A percentile compares a stretch with the other conserved stretches of the same genome.
These are phyloP conservation scores for Panagrolaimus sp. DNA, from an alignment of 1,140 invertebrate species.

Conservation along the genomic window DNA sequence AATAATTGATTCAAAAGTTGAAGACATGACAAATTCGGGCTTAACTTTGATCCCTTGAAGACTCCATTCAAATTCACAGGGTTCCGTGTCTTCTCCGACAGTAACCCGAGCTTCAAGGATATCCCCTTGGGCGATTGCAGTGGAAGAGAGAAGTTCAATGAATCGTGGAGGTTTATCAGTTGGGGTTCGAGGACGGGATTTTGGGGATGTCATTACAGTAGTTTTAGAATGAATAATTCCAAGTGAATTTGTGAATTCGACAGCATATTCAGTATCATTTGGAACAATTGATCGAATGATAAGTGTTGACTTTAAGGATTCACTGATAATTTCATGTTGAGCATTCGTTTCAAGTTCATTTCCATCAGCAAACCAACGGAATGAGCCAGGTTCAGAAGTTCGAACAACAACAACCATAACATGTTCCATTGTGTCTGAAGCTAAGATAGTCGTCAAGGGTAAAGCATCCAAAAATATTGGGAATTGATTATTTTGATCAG, in stretches of 20 bases:
- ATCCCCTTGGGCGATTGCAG: slow-evolving; percentile 28
- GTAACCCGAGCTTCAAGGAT: slow-evolving; percentile 17
- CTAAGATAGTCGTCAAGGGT: neutral
- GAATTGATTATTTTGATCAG: slow-evolving; percentile 6
- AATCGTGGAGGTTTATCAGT: slow-evolving; percentile 22
- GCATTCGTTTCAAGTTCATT: slow-evolving; percentile 20
- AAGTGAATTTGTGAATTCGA: slow-evolving; percentile 28
- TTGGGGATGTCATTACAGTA: slow-evolving; percentile 23
- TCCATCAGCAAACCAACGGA: slow-evolving; percentile 43
- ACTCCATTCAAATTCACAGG: slow-evolving; percentile 27
- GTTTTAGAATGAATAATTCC: slow-evolving; percentile 23
- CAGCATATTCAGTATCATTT: slow-evolving; percentile 24
- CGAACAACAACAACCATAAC: slow-evolving; percentile 29
- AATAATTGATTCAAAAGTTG: slow-evolving; percentile 23
- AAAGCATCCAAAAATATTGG: slow-evolving; percentile 1
- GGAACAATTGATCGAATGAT: slow-evolving; percentile 18
- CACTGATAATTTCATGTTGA: slow-evolving; percentile 20
- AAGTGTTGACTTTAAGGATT: slow-evolving; percentile 24
- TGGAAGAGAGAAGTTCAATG: slow-evolving; percentile 22
- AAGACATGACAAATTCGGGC: slow-evolving; percentile 18
- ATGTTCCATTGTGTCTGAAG: slow-evolving; percentile 16
- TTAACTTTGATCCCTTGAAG: slow-evolving; percentile 18
- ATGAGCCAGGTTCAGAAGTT: slow-evolving; percentile 29
- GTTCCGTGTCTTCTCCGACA: slow-evolving; percentile 13
- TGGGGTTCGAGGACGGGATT: neutral